These are phyloP conservation scores for Scomber japonicus DNA, from an alignment of 2,113 vertebrate genomes.

Conservation along the genomic window DNA sequence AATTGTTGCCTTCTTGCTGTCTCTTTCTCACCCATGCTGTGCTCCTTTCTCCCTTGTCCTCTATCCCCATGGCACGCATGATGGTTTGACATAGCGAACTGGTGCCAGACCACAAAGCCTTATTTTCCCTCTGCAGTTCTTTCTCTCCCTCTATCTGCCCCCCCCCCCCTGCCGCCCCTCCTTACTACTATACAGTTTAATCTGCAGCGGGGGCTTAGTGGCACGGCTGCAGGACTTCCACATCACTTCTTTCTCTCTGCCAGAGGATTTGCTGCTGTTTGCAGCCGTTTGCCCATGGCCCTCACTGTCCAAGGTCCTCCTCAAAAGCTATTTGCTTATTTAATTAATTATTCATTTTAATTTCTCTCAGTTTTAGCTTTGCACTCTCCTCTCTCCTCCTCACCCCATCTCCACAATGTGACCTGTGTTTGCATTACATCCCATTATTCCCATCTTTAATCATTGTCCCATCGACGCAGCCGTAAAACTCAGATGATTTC, in stretches of 20 bases:
- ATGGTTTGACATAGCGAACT: constrained; percentile 70
- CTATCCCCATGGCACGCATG: constrained; percentile 53
- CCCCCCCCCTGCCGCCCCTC: constrained; percentile 26
- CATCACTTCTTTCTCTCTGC: constrained; percentile 67
- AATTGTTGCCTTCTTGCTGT: neutral
- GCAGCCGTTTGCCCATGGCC: constrained; percentile 26
- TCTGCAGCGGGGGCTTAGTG: constrained; percentile 76
- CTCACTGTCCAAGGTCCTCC: constrained; percentile 12
- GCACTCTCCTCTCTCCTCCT: neutral
- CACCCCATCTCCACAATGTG: constrained; percentile 17
- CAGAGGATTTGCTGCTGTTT: constrained; percentile 70
- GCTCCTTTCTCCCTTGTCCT: constrained; percentile 32
- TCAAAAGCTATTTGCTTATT: constrained; percentile 37
- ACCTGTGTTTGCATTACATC: constrained; percentile 58
- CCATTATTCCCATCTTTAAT: constrained; percentile 56
- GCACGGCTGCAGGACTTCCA: constrained; percentile 77
- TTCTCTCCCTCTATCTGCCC: constrained; percentile 40
- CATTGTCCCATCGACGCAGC: constrained; percentile 30
- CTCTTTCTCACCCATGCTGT: constrained; percentile 29
- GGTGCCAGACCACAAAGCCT: constrained; percentile 75
- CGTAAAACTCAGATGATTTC: constrained; percentile 22
- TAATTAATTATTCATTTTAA: constrained; percentile 46
- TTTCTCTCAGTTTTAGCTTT: constrained; percentile 25
- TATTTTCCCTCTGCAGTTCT: constrained; percentile 68
- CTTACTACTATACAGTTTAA: constrained; percentile 70